phyloP scores from a whole-genome alignment of 2,888 invertebrate genomes.

The Polyommatus icarus region DNA sequence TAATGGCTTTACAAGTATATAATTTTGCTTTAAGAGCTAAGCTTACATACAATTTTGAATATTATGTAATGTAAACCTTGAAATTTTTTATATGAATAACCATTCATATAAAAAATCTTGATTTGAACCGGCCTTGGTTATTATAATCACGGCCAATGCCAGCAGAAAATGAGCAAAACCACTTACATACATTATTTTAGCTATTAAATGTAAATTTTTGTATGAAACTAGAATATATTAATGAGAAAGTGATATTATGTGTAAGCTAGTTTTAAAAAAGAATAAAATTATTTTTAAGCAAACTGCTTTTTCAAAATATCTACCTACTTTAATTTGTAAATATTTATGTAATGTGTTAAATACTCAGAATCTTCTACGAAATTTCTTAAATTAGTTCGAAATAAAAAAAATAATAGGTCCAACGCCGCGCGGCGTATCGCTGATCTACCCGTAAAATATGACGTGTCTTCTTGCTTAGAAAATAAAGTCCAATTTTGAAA shows the following conservation, averaged over 20 bases:
- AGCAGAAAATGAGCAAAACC: neutral
- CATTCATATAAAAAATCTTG: neutral
- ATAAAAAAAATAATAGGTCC: too few relatives aligned
- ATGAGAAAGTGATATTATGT: slow-evolving; percentile 17
- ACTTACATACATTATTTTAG: neutral
- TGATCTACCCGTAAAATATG: too few relatives aligned
- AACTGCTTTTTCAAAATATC: neutral
- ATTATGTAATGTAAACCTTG: neutral
- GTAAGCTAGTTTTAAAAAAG: neutral
- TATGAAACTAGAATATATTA: neutral
- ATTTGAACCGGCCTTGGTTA: neutral
- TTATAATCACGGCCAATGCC: neutral
- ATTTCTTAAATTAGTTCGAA: too few relatives aligned
- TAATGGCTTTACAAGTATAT: too few relatives aligned
- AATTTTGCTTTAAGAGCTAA: neutral
- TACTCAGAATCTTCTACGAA: too few relatives aligned
- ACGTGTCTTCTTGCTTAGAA: too few relatives aligned
- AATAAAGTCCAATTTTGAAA: too few relatives aligned
- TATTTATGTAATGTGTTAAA: too few relatives aligned
- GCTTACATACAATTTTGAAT: neutral
- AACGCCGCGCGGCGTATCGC: too few relatives aligned
- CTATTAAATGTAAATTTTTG: neutral
- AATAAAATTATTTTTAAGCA: neutral
- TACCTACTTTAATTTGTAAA: too few relatives aligned
- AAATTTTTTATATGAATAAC: neutral